Percentiles rank a stretch among this genome's conserved stretches.
These are phyloP conservation scores for Parascotia fuliginaria DNA, from an alignment of 2,888 invertebrate species.

Conservation along the genomic window DNA sequence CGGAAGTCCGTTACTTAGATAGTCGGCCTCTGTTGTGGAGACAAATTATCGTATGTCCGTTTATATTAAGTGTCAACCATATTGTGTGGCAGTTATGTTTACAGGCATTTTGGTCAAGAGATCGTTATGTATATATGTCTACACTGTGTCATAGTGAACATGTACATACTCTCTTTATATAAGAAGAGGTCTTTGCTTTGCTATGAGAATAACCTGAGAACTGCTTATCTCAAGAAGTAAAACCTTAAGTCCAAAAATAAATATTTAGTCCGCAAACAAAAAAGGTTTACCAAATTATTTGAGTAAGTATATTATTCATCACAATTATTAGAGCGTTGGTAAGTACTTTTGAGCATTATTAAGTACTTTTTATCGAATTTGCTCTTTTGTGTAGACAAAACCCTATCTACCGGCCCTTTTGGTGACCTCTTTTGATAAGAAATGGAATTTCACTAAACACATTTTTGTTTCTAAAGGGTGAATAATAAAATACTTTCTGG, in stretches of 20 bases:
- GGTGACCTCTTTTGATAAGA: not conserved
- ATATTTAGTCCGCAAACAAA: too few relatives aligned
- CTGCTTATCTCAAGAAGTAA: too few relatives aligned
- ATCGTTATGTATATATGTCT: too few relatives aligned
- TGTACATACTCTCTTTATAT: too few relatives aligned
- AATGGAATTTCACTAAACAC: too few relatives aligned
- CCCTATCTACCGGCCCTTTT: not conserved
- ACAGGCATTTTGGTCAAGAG: not conserved
- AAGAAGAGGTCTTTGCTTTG: too few relatives aligned
- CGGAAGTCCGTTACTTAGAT: slow-evolving; percentile 45
- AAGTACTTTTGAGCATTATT: not conserved
- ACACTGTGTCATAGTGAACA: too few relatives aligned
- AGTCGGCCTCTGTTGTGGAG: slow-evolving; percentile 26
- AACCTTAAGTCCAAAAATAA: too few relatives aligned
- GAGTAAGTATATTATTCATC: not conserved
- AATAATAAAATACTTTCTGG: not conserved
- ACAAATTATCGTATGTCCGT: slow-evolving; percentile 2
- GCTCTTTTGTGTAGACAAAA: not conserved
- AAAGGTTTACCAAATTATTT: too few relatives aligned
- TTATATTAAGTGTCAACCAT: not conserved
- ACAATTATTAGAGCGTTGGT: not conserved
- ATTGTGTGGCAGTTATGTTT: not conserved
- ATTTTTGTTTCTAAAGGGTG: not conserved
- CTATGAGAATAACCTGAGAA: too few relatives aligned
- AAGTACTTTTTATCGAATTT: too few relatives aligned